Percentiles rank a stretch among this genome's conserved stretches.
These are phyloP conservation scores for Andricus grossulariae DNA, from an alignment of 1,140 invertebrate species.

Conservation along the genomic window DNA sequence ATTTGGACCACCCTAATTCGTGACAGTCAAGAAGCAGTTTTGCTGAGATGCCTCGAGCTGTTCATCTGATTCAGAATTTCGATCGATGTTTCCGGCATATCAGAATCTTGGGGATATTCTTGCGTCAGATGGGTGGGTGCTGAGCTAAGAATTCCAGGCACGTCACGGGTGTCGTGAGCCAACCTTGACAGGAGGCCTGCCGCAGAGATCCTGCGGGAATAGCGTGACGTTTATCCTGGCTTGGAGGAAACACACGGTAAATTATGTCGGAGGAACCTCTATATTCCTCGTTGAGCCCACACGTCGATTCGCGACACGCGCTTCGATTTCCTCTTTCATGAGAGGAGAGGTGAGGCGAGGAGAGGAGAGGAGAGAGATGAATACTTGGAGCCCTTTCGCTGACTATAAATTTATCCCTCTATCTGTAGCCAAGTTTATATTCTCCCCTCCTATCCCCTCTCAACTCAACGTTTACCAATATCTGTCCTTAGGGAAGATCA, in stretches of 20 bases:
- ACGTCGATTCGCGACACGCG: conserved; percentile 34
- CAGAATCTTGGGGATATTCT: conserved; percentile 18
- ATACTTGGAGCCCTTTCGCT: conserved; percentile 16
- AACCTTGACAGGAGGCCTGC: conserved; percentile 53
- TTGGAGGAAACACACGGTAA: conserved; percentile 50
- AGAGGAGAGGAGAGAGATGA: neutral
- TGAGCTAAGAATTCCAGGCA: conserved; percentile 45
- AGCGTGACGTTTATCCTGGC: conserved; percentile 53
- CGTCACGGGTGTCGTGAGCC: conserved; percentile 49
- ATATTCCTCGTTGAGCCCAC: conserved; percentile 35
- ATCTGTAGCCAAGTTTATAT: neutral
- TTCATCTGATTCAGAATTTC: conserved; percentile 13
- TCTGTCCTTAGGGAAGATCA: neutral
- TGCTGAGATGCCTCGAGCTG: neutral
- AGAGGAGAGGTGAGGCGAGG: neutral
- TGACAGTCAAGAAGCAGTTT: conserved; percentile 4
- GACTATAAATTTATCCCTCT: conserved; percentile 38
- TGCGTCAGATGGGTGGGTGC: conserved; percentile 6
- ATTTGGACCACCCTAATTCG: no score
- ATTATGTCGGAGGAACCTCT: conserved; percentile 48
- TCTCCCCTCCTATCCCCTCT: neutral
- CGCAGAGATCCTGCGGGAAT: conserved; percentile 50
- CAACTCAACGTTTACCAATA: neutral
- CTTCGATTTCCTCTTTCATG: conserved; percentile 38
- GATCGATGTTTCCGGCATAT: conserved; percentile 3